These are phyloP conservation scores for Mus minutoides DNA, from an alignment of 2,797 vertebrate species.

Conservation along the genomic window DNA sequence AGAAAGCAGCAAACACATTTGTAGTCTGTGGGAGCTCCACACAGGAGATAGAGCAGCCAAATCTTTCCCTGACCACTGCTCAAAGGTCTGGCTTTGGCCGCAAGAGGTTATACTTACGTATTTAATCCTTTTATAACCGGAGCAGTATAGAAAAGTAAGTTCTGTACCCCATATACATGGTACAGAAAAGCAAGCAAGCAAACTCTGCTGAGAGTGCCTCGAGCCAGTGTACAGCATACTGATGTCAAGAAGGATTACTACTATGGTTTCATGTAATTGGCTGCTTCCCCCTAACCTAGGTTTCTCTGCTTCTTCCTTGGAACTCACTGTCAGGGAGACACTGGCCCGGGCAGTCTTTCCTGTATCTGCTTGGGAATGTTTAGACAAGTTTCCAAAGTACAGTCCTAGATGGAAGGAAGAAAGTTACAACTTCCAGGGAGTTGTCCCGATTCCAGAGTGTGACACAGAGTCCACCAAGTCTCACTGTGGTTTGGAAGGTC, in stretches of 20 bases:
- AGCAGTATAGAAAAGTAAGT: not conserved
- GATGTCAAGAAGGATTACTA: not conserved
- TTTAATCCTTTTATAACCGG: conserved; percentile 2
- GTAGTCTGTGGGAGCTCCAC: not conserved
- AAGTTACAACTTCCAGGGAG: conserved; percentile 44
- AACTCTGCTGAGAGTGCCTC: not conserved
- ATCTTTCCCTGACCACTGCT: not conserved
- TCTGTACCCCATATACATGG: not conserved
- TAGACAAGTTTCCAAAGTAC: not conserved
- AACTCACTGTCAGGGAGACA: not conserved
- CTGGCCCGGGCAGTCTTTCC: not conserved
- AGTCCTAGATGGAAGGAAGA: not conserved
- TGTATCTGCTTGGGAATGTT: not conserved
- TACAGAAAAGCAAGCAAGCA: conserved; percentile 17
- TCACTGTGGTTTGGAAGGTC: conserved; percentile 67
- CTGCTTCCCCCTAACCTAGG: not conserved
- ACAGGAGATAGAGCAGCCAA: not conserved
- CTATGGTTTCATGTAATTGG: conserved; percentile 5
- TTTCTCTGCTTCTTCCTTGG: not conserved
- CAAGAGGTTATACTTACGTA: not conserved
- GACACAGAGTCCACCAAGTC: conserved; percentile 51
- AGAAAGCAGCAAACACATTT: rapidly evolving
- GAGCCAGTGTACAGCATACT: too few species aligned
- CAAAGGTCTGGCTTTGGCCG: not conserved
- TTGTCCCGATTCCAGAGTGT: not conserved